Evolutionary conservation across 1,140 invertebrate species (phyloP).

Genomic region (Spodoptera frugiperda): DNA sequence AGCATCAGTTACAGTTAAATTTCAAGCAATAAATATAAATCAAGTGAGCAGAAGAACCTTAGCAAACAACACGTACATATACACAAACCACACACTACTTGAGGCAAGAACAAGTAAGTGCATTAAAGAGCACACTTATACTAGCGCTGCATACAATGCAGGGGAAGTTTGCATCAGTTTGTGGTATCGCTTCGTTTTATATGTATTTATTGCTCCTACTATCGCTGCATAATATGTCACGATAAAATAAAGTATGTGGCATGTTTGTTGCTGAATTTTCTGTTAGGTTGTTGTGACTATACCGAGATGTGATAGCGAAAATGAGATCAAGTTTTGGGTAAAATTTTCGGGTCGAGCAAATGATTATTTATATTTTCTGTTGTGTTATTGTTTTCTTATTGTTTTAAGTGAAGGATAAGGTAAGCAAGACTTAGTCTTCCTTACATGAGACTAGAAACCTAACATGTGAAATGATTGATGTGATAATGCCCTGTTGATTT

Average conservation of each 20-base stretch:
- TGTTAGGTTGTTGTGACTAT: not conserved
- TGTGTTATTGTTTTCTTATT: too few relatives aligned
- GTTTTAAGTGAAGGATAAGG: too few relatives aligned
- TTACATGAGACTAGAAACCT: too few relatives aligned
- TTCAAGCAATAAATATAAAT: slow-evolving; percentile 1
- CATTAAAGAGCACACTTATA: slow-evolving; percentile 16
- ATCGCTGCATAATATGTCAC: not conserved
- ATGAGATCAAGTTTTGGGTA: too few relatives aligned
- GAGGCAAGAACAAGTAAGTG: slow-evolving; percentile 11
- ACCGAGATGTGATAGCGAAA: too few relatives aligned
- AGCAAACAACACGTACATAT: not conserved
- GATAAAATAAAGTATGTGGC: slow-evolving; percentile 21
- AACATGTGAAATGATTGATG: too few relatives aligned
- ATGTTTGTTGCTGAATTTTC: not conserved
- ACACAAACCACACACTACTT: not conserved
- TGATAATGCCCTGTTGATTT: too few relatives aligned
- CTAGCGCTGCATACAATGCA: not conserved
- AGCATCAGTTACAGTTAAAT: not conserved
- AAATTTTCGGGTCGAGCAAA: too few relatives aligned
- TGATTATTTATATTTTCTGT: too few relatives aligned
- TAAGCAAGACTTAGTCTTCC: too few relatives aligned
- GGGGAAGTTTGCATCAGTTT: not conserved
- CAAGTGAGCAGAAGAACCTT: not conserved
- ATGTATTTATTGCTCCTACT: slow-evolving; percentile 17
- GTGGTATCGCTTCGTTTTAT: slow-evolving; percentile 35